Evolutionary conservation across 2,113 vertebrate species (phyloP).

Genomic region (Nipponia nippon): DNA sequence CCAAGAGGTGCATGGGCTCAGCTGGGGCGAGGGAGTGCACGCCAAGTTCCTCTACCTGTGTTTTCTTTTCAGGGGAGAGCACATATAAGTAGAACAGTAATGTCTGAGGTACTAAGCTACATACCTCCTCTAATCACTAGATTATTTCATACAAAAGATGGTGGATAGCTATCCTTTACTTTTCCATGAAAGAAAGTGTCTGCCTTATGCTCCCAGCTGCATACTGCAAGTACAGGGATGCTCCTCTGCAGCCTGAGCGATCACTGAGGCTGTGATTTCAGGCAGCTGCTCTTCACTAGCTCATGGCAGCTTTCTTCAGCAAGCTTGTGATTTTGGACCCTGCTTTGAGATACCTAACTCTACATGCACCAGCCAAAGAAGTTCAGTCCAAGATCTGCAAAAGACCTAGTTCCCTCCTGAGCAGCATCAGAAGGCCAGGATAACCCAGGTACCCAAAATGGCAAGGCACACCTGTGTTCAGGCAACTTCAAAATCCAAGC

Average conservation of each 20-base stretch:
- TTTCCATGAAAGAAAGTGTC: not conserved
- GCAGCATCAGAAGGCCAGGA: not conserved
- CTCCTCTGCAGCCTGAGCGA: not conserved
- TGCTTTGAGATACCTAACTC: not conserved
- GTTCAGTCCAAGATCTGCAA: not conserved
- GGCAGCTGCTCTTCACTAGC: not conserved
- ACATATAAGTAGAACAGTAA: not conserved
- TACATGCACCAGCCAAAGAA: not conserved
- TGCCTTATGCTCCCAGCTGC: not conserved
- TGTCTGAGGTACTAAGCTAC: not conserved
- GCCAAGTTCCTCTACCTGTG: not conserved
- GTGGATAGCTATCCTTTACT: not conserved
- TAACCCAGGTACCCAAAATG: not conserved
- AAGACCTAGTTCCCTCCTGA: not conserved
- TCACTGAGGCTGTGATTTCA: not conserved
- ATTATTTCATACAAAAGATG: not conserved
- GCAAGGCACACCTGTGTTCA: not conserved
- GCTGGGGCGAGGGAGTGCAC: not conserved
- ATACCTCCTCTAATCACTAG: not conserved
- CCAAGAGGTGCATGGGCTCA: not conserved
- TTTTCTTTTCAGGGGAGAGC: not conserved
- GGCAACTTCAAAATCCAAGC: not conserved
- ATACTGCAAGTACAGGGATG: not conserved
- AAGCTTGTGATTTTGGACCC: not conserved
- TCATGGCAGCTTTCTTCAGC: rapidly evolving